Evolutionary conservation across 2,113 vertebrate genomes (phyloP).

Genomic region (Paratilapia polleni): DNA sequence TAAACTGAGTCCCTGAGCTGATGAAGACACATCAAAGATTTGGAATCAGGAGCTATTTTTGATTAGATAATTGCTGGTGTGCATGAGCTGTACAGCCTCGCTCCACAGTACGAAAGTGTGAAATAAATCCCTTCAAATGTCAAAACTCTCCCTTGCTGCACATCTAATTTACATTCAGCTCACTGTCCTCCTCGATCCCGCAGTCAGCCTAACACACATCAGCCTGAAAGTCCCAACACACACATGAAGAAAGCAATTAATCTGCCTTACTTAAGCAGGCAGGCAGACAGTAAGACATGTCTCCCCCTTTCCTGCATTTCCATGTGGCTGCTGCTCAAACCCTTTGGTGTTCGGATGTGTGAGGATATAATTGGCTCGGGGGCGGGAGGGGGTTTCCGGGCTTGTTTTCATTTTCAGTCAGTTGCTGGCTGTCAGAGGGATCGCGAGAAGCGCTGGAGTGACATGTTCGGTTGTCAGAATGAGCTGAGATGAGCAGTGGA

Average conservation of each 20-base stretch:
- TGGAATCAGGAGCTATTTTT: background rate
- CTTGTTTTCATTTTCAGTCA: conserved; percentile 32
- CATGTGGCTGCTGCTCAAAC: conserved; percentile 31
- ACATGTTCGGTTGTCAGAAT: conserved; percentile 24
- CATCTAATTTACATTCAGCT: background rate
- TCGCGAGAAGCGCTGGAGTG: background rate
- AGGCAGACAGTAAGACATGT: too few species aligned
- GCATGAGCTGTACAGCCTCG: too few species aligned
- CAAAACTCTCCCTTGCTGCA: background rate
- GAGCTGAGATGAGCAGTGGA: conserved; percentile 6
- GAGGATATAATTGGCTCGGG: conserved; percentile 6
- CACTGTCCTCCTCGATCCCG: background rate
- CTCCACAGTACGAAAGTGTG: too few species aligned
- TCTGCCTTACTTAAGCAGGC: conserved; percentile 11
- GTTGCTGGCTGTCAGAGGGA: conserved; percentile 41
- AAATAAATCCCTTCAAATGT: background rate
- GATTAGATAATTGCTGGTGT: background rate
- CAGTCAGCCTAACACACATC: background rate
- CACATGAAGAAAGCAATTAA: conserved; percentile 22
- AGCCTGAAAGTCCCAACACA: conserved; percentile 1
- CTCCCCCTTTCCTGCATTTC: background rate
- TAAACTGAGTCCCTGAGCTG: background rate
- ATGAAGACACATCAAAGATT: background rate
- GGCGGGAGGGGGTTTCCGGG: background rate
- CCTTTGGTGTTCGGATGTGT: background rate